Conservation (phyloP, 2,797 vertebrate species). For the Coracias cyanogaster region DNA sequence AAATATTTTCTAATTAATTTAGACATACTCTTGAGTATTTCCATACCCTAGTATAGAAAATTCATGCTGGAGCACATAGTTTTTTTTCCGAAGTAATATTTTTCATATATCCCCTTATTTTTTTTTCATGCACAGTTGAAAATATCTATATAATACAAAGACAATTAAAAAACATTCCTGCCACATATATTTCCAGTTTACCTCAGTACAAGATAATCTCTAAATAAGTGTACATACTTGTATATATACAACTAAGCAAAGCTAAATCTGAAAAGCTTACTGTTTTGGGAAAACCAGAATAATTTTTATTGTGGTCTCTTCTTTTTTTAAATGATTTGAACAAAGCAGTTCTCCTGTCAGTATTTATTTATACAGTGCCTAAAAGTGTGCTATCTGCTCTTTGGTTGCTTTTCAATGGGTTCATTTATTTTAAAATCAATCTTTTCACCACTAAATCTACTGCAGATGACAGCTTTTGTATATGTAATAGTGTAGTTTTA, state of each 20-base stretch:
- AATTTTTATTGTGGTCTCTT: neutral
- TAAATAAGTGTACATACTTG: neutral
- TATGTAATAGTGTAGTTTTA: neutral
- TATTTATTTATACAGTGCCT: neutral
- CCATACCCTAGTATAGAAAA: neutral
- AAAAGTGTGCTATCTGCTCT: neutral
- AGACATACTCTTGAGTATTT: neutral
- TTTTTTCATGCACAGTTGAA: neutral
- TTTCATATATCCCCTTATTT: neutral
- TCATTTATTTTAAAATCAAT: conserved; percentile 13
- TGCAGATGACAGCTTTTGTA: neutral
- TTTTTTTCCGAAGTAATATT: neutral
- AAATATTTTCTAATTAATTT: neutral
- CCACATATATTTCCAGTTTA: neutral
- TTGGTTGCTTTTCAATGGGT: neutral
- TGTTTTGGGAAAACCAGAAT: neutral
- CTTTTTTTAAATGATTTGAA: neutral
- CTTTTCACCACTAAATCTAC: neutral
- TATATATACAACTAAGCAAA: neutral
- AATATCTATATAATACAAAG: neutral
- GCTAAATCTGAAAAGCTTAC: neutral
- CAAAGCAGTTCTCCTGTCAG: neutral
- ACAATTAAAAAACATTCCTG: neutral
- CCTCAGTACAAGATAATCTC: neutral
- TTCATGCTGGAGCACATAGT: neutral